Conservation (phyloP, 2,113 vertebrate genomes). For the Hippolais icterina region DNA sequence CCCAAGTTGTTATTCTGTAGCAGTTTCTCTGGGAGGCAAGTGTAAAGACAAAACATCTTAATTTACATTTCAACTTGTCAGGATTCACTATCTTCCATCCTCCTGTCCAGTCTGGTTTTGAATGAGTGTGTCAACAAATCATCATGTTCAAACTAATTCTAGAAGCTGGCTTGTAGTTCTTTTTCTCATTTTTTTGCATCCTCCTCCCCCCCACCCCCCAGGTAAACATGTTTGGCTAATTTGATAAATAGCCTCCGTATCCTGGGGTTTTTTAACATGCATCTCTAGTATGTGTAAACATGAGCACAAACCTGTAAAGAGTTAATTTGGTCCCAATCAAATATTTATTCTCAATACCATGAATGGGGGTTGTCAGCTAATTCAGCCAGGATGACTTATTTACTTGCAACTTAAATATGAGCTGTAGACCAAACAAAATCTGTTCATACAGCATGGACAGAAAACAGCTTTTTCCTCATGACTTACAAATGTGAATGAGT, state of each 20-base stretch:
- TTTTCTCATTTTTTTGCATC: background rate
- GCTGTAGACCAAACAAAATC: conserved; percentile 64
- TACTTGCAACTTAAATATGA: conserved; percentile 47
- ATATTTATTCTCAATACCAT: conserved; percentile 19
- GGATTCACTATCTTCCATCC: background rate
- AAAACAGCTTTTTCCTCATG: conserved; percentile 27
- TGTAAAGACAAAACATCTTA: background rate
- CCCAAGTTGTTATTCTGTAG: background rate
- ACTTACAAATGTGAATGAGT: conserved; percentile 34
- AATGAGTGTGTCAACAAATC: background rate
- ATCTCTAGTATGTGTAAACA: background rate
- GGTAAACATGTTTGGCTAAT: background rate
- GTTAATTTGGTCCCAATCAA: conserved; percentile 19
- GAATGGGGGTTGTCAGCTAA: conserved; percentile 15
- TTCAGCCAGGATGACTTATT: conserved; percentile 52
- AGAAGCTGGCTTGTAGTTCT: background rate
- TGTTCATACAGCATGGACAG: conserved; percentile 40
- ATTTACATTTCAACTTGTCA: background rate
- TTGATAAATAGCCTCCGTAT: background rate
- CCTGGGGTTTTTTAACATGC: background rate
- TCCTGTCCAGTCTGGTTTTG: background rate
- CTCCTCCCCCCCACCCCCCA: no score
- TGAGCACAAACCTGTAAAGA: background rate
- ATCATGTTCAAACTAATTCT: background rate
- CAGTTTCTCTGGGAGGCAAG: background rate